Conservation (phyloP, 2,888 invertebrate species). For the Deilephila porcellus region DNA sequence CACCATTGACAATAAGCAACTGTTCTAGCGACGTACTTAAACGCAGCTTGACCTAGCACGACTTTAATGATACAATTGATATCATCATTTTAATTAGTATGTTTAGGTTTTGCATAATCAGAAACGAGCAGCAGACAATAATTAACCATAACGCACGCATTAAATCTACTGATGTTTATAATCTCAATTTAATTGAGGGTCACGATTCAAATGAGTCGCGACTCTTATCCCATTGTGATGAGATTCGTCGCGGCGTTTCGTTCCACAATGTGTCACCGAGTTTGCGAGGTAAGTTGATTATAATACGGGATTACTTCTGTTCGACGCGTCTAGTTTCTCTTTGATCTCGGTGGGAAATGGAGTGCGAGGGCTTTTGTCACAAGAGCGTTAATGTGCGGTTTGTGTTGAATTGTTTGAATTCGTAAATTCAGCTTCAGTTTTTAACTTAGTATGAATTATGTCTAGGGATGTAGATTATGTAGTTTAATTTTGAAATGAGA, state of each 20-base stretch:
- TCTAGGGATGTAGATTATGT: too few relatives aligned
- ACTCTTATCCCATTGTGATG: slow-evolving; percentile 8
- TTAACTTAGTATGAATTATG: too few relatives aligned
- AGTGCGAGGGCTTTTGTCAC: not conserved
- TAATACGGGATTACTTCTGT: slow-evolving; percentile 3
- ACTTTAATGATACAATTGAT: too few relatives aligned
- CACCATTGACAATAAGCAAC: too few relatives aligned
- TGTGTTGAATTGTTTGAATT: not conserved
- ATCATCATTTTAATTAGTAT: too few relatives aligned
- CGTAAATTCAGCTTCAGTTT: too few relatives aligned
- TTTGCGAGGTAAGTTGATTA: slow-evolving; percentile 8
- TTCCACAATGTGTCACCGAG: slow-evolving; percentile 1
- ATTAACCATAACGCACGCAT: not conserved
- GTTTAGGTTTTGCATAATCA: too few relatives aligned
- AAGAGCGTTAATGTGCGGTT: not conserved
- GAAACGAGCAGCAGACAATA: not conserved
- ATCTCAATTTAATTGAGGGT: not conserved
- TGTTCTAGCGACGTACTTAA: too few relatives aligned
- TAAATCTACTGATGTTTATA: not conserved
- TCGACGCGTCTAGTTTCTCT: not conserved
- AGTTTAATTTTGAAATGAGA: too few relatives aligned
- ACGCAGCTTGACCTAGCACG: too few relatives aligned
- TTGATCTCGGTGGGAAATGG: not conserved
- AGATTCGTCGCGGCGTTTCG: slow-evolving; percentile 21
- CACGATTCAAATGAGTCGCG: not conserved